Base-by-base conservation (phyloP, 1,140 invertebrate species). In the Eurosta solidaginis region DNA sequence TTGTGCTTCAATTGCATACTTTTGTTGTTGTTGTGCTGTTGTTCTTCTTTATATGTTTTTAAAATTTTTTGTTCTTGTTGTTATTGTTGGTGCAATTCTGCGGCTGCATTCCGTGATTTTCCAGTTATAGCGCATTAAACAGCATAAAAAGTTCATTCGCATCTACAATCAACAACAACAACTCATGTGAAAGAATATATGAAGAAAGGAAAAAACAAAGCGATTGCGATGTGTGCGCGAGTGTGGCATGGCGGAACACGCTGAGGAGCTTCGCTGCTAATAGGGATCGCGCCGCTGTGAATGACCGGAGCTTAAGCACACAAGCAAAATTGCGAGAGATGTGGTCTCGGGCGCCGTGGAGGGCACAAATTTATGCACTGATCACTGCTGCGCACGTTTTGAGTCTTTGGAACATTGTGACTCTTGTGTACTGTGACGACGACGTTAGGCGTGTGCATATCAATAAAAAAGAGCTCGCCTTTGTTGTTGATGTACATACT, bases 71-170 rank as follows among this genome's bases (percentile, higher is more conserved):
- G 59, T 68, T 68, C 14, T 10, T 68, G 59, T 68, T 40, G 5
- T 4, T 47, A 12, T 47, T 47, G 2, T 47, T 42, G 59, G 36
- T 1, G 33, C 14, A 17, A n/a, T 68, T 68, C 33, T 68, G 59
- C 59, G 59, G 36, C 33, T 68, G 59, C 59, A 68, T 50, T 45
- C 44, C 74, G 74, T 75, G 74, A 75, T 75, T 75, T 75, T 75
- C 44, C 74, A 75, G 74, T 75, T 75, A 75, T 75, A 75, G 47
- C 59, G 33, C 47, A 47, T 47, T 47, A 27, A 75, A 29, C 42
- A 50, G 47, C 42, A 75, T 75, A 75, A 75, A 75, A 50, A 49
- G 74, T 75, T 75, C 74, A 75, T 75, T 75, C 36, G 74, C 74
- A 45, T 75, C 12, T 10, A 17, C 74, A n/a, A 50, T 33, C 47